phyloP scores from a whole-genome alignment of 2,888 invertebrate genomes.

The Prionchulus punctatus region DNA sequence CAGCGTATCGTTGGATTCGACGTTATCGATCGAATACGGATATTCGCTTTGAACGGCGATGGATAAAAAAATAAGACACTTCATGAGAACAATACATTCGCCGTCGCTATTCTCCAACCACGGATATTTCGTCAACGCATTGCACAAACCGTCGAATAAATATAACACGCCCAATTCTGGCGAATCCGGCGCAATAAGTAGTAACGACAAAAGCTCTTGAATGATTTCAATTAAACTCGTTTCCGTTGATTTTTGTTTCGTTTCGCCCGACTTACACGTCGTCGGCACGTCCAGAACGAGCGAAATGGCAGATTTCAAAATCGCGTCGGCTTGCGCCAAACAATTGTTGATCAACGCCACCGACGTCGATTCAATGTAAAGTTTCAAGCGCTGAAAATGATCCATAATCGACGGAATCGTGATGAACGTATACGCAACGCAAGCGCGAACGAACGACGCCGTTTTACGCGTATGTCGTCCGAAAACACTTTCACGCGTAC shows the following conservation, averaged over 20 bases:
- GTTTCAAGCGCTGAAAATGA: constrained; percentile 56
- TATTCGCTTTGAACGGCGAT: constrained; percentile 63
- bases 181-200: constrained; percentile 54
- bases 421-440: constrained; percentile 84
- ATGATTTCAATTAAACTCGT: constrained; percentile 34
- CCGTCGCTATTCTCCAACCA: no score
- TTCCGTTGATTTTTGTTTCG: constrained; percentile 55
- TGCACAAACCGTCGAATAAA: constrained; percentile 54
- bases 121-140: constrained; percentile 53
- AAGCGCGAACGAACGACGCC: constrained; percentile 71
- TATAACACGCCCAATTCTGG: constrained; percentile 58
- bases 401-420: constrained; percentile 80
- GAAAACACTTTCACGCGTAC: no score
- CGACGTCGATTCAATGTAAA: constrained; percentile 56
- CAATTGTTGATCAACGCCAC: constrained; percentile 36
- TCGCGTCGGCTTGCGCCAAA: constrained; percentile 61
- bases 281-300: constrained; percentile 60
- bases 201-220: constrained; percentile 60
- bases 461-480: constrained; percentile 58
- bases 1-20: constrained; percentile 76
- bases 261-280: constrained; percentile 44
- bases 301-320: constrained; percentile 69
- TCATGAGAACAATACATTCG: no score
- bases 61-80: no score
- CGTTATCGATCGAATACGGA: constrained; percentile 68